phyloP scores from a whole-genome alignment of 2,888 invertebrate genomes.

The Drosophila koepferae region DNA sequence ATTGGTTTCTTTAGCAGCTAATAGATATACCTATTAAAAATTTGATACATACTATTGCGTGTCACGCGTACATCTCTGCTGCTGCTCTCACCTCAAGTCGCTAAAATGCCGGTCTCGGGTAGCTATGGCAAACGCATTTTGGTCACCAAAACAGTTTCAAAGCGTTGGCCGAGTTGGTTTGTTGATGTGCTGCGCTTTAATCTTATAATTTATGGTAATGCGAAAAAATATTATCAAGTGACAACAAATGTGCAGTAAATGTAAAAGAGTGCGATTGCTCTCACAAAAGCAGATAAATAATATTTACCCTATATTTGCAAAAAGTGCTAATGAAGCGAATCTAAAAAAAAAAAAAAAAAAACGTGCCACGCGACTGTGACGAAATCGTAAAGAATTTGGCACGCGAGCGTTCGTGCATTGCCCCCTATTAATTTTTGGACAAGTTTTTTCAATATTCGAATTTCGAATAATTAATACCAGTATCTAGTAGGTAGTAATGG shows the following conservation, averaged over 20 bases:
- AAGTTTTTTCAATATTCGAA: constrained; percentile 16
- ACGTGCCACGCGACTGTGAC: constrained; percentile 51
- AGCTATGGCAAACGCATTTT: constrained; percentile 46
- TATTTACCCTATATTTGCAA: constrained; percentile 4
- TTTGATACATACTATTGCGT: not conserved
- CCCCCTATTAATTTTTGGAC: constrained; percentile 12
- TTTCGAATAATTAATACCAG: constrained; percentile 11
- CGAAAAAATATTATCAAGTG: constrained; percentile 15
- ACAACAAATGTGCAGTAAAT: constrained; percentile 36
- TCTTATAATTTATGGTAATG: constrained; percentile 32
- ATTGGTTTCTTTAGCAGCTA: not conserved
- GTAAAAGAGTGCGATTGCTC: constrained; percentile 17
- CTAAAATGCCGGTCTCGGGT: constrained; percentile 67
- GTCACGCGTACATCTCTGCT: constrained; percentile 36
- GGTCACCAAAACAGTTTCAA: constrained; percentile 51
- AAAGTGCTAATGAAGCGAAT: not conserved
- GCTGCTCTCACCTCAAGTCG: constrained; percentile 26
- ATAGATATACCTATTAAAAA: not conserved
- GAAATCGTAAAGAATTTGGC: constrained; percentile 55
- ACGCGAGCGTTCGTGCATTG: constrained; percentile 46
- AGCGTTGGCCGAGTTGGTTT: constrained; percentile 37
- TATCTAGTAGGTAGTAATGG: not conserved
- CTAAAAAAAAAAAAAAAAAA: constrained; percentile 4
- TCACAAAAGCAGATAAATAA: constrained; percentile 14
- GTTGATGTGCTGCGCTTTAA: constrained; percentile 34